phyloP scores from a whole-genome alignment of 1,140 invertebrate species.

The Leptinotarsa lineolata region DNA sequence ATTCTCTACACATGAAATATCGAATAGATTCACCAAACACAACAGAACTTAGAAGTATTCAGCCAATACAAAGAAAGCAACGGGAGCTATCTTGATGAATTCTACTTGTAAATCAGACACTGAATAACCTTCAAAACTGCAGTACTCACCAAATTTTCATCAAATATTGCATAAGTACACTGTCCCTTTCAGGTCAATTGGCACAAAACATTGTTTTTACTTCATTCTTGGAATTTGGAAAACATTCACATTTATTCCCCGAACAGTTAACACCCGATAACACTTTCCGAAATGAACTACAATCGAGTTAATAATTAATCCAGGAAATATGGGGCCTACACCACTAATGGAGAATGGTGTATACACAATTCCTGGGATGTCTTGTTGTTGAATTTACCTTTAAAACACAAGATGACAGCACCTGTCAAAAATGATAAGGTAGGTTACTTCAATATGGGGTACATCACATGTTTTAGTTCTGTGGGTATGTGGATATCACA shows the following conservation, averaged over 20 bases:
- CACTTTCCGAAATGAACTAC: not conserved
- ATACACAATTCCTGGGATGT: not conserved
- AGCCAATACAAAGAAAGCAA: slow-evolving; percentile 13
- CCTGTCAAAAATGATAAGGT: slow-evolving; percentile 4
- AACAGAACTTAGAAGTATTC: not conserved
- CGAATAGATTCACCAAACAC: not conserved
- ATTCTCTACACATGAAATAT: not conserved
- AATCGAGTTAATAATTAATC: not conserved
- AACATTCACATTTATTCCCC: not conserved
- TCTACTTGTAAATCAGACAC: slow-evolving; percentile 18
- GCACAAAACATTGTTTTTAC: slow-evolving; percentile 6
- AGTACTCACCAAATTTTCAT: slow-evolving; percentile 30
- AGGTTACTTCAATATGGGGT: too few species aligned
- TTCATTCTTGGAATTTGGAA: not conserved
- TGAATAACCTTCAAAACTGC: slow-evolving; percentile 27
- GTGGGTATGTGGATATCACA: not conserved
- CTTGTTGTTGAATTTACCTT: not conserved
- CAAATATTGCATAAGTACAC: slow-evolving; percentile 32
- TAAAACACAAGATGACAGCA: slow-evolving; percentile 5
- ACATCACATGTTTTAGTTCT: too few species aligned
- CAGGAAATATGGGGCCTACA: slow-evolving; percentile 17
- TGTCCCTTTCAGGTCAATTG: slow-evolving; percentile 12
- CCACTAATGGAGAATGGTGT: not conserved
- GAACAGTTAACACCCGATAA: slow-evolving; percentile 1
- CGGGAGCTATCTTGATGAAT: not conserved